phyloP scores from a whole-genome alignment of 1,140 invertebrate species.

The Drosophila erecta region DNA sequence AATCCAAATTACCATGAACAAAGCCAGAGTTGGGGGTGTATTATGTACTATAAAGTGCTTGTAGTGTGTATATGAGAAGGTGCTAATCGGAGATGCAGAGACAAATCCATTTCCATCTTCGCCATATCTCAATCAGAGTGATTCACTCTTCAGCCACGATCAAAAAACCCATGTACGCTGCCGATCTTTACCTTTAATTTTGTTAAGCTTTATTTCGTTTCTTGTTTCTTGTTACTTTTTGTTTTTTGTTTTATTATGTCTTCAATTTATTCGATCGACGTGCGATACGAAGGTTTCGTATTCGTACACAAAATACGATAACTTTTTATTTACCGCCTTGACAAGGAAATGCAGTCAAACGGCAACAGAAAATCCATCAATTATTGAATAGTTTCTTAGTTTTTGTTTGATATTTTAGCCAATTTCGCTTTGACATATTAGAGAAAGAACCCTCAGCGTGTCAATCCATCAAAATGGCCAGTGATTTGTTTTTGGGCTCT shows the following conservation, averaged over 20 bases:
- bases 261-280: conserved; percentile 41
- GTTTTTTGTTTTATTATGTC: conserved; percentile 17
- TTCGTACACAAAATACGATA: neutral
- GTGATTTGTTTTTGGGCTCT: conserved; percentile 11
- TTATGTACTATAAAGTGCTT: neutral
- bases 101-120: neutral
- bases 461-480: conserved; percentile 23
- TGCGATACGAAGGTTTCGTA: conserved; percentile 40
- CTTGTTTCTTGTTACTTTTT: neutral
- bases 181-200: conserved; percentile 15
- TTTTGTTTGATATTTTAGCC: neutral
- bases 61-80: conserved; percentile 3
- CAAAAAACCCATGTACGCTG: conserved; percentile 8
- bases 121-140: conserved; percentile 10
- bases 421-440: conserved; percentile 17
- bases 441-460: conserved; percentile 12
- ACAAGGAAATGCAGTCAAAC: conserved; percentile 17
- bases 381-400: conserved; percentile 18
- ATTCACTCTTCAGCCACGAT: conserved; percentile 22
- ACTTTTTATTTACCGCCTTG: neutral
- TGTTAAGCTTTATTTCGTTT: conserved; percentile 18
- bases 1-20: conserved; percentile 37
- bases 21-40: conserved; percentile 4
- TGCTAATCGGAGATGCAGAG: conserved; percentile 19
- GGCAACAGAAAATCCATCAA: conserved; percentile 8